Evolutionary conservation across 2,888 invertebrate species (phyloP).

Genomic region (Clanis bilineata): DNA sequence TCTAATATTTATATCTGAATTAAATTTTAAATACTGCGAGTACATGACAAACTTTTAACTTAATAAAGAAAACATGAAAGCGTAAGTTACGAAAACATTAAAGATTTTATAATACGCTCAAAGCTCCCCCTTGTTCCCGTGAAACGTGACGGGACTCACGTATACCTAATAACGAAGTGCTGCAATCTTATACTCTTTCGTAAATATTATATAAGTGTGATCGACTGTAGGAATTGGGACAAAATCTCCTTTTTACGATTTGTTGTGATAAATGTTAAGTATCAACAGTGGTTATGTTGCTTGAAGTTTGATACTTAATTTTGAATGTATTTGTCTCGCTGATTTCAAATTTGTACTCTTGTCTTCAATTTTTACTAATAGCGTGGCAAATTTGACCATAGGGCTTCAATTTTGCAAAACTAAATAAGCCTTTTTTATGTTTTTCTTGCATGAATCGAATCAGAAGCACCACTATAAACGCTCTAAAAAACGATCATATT

Average conservation of each 20-base stretch:
- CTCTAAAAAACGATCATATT: no score
- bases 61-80: not conserved
- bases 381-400: no score
- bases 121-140: conserved; percentile 25
- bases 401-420: no score
- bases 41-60: not conserved
- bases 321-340: no score
- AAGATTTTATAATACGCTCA: not conserved
- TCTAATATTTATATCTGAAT: not conserved
- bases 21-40: not conserved
- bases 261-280: no score
- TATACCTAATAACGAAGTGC: conserved; percentile 20
- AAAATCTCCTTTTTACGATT: not conserved
- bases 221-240: not conserved
- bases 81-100: not conserved
- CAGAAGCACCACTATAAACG: no score
- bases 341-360: no score
- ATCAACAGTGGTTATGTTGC: no score
- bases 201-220: not conserved
- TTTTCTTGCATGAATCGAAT: no score
- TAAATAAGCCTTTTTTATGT: no score
- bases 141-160: conserved; percentile 41
- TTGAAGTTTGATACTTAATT: no score
- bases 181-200: not conserved
- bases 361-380: no score